Evolutionary conservation across 2,113 vertebrate genomes (phyloP).

Genomic region (Cyprinodon variegatus): DNA sequence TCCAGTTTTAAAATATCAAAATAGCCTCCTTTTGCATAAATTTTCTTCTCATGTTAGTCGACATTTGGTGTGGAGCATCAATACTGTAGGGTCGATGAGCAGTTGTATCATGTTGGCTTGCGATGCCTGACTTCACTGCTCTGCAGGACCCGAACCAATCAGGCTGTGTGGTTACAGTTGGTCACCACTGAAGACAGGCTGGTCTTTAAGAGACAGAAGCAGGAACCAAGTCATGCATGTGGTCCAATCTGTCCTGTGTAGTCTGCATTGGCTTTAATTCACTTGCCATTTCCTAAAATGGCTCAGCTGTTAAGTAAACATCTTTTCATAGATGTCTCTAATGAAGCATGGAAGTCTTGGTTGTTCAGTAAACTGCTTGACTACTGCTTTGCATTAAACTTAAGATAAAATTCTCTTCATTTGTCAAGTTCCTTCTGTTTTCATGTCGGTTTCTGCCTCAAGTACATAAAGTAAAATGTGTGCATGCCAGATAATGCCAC

Average conservation of each 20-base stretch:
- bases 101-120: slow-evolving; percentile 35
- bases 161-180: slow-evolving; percentile 23
- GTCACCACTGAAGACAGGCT: slow-evolving; percentile 46
- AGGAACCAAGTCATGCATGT: slow-evolving; percentile 38
- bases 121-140: neutral
- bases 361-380: neutral
- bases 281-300: slow-evolving; percentile 12
- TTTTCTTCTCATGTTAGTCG: neutral
- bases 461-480: slow-evolving; percentile 5
- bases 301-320: slow-evolving; percentile 16
- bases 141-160: slow-evolving; percentile 30
- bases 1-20: neutral
- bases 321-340: slow-evolving; percentile 16
- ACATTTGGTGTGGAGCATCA: slow-evolving; percentile 2
- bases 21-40: neutral
- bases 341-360: neutral
- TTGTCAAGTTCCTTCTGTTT: neutral
- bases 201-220: slow-evolving; percentile 44
- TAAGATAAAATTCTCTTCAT: neutral
- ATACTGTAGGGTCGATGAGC: neutral
- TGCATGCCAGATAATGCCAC: neutral
- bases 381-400: neutral
- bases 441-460: neutral
- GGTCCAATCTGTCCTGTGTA: slow-evolving; percentile 57
- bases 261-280: slow-evolving; percentile 38